A percentile compares a stretch with the other conserved stretches of the same genome.
phyloP scores from a whole-genome alignment of 2,113 vertebrate genomes.

The Actinemys pallida region DNA sequence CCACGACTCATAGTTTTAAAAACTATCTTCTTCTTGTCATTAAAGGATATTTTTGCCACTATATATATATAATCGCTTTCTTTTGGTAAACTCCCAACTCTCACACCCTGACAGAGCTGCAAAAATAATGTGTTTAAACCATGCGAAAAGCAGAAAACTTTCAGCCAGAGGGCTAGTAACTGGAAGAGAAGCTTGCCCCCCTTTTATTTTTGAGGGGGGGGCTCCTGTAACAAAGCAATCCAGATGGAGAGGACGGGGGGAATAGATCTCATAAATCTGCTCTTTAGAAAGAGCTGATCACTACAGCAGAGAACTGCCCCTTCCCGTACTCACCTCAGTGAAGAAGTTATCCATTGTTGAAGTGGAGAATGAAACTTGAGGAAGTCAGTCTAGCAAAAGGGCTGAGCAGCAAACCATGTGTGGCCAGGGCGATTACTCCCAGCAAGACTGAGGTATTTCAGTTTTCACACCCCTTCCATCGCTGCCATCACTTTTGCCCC shows the following conservation, averaged over 20 bases:
- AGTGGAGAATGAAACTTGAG: background rate
- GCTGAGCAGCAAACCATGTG: slow-evolving; percentile 62
- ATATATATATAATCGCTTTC: background rate
- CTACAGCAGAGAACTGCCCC: background rate
- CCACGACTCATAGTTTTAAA: background rate
- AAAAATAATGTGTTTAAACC: background rate
- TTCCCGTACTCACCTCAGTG: slow-evolving; percentile 82
- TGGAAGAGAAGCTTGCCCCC: background rate
- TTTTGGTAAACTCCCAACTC: background rate
- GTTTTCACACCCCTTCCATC: background rate
- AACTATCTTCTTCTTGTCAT: background rate
- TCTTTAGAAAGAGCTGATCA: background rate
- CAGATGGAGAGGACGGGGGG: background rate
- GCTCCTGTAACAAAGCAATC: background rate
- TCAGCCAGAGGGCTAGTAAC: background rate
- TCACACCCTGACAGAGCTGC: background rate
- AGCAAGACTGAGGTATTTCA: background rate
- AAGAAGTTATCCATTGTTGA: slow-evolving; percentile 85
- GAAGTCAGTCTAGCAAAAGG: slow-evolving; percentile 51
- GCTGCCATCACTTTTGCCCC: background rate
- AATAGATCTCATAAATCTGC: background rate
- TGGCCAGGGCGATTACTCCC: background rate
- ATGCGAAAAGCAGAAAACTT: too few species aligned
- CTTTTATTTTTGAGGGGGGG: background rate
- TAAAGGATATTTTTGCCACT: background rate